Evolutionary conservation across 2,797 vertebrate genomes (phyloP).

Genomic region (Aeoliscus strigatus): DNA sequence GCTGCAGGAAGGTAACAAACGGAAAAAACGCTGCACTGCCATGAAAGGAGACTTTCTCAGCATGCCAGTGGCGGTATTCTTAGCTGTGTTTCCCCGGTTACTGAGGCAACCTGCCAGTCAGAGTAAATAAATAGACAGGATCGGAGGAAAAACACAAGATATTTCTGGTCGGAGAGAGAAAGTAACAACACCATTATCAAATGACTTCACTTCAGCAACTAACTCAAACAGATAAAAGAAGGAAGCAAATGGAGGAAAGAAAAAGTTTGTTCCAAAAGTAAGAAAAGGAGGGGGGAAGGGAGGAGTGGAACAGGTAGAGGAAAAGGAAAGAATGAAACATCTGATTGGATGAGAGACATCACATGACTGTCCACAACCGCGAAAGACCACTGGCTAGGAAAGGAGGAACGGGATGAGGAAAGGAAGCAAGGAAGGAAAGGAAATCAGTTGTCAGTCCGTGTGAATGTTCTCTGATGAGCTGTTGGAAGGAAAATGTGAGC

Average conservation of each 20-base stretch:
- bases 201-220: no score
- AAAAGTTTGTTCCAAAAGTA: neutral
- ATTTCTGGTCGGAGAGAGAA: constrained; percentile 1
- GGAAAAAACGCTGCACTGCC: constrained; percentile 63
- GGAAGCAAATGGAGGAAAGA: neutral
- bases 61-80: constrained; percentile 41
- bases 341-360: no score
- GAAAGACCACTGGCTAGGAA: no score
- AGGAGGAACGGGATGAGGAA: no score
- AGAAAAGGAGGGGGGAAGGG: no score
- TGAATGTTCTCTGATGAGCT: no score
- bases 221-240: neutral
- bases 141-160: constrained; percentile 3
- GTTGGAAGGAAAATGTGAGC: no score
- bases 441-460: neutral
- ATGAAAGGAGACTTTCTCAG: constrained; percentile 65
- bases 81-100: constrained; percentile 56
- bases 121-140: constrained; percentile 54
- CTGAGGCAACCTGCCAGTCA: constrained; percentile 52
- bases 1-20: constrained; percentile 59
- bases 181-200: no score
- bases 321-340: neutral
- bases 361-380: no score
- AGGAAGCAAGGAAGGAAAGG: neutral
- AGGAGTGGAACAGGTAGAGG: neutral